phyloP scores from a whole-genome alignment of 1,140 invertebrate species.

The Thaumetopoea pityocampa region DNA sequence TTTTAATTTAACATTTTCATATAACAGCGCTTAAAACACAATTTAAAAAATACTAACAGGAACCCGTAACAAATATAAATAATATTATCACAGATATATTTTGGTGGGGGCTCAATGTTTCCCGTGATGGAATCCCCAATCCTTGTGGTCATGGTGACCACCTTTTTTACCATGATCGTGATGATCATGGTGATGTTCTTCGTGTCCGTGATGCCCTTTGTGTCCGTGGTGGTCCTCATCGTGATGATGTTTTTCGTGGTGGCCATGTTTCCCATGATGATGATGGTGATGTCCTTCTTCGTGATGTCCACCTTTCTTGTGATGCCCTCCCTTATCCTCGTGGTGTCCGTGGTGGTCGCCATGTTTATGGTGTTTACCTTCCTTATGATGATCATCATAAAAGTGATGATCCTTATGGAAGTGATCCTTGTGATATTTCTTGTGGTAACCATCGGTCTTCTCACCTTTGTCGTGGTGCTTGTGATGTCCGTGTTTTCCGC shows the following conservation, averaged over 20 bases:
- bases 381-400: slow-evolving; percentile 59
- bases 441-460: slow-evolving; percentile 61
- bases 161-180: slow-evolving; percentile 63
- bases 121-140: slow-evolving; percentile 66
- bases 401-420: slow-evolving; percentile 70
- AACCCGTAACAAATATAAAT: slow-evolving; percentile 29
- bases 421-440: slow-evolving; percentile 65
- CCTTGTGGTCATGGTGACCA: slow-evolving; percentile 54
- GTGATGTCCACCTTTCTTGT: slow-evolving; percentile 64
- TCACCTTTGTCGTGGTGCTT: slow-evolving; percentile 66
- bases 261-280: slow-evolving; percentile 55
- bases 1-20: slow-evolving; percentile 13
- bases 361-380: slow-evolving; percentile 65
- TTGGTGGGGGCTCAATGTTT: slow-evolving; percentile 51
- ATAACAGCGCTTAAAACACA: slow-evolving; percentile 20
- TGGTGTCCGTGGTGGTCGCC: slow-evolving; percentile 62
- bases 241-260: slow-evolving; percentile 62
- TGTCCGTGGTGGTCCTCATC: slow-evolving; percentile 57
- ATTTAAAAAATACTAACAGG: slow-evolving; percentile 27
- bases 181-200: slow-evolving; percentile 61
- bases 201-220: slow-evolving; percentile 60
- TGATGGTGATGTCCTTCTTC: slow-evolving; percentile 54
- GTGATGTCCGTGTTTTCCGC: slow-evolving; percentile 58
- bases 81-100: slow-evolving; percentile 48
- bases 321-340: slow-evolving; percentile 45